These are phyloP conservation scores for Clistopyga incitator DNA, from an alignment of 2,888 invertebrate species.

Conservation along the genomic window DNA sequence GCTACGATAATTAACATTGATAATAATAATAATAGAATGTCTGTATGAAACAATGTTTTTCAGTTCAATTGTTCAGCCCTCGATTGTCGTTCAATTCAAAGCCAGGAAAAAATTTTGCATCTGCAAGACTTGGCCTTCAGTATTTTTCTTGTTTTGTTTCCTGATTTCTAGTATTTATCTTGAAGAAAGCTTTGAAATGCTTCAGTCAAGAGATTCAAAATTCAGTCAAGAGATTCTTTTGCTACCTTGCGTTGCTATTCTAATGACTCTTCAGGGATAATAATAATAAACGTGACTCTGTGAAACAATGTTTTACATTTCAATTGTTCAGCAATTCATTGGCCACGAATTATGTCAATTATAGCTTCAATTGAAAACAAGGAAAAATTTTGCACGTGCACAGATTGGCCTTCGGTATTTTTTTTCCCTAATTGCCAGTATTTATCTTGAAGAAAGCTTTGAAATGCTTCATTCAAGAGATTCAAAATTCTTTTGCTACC, in stretches of 20 bases:
- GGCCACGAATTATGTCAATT: background rate
- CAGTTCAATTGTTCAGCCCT: too few relatives aligned
- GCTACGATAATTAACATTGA: background rate
- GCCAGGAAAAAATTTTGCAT: too few relatives aligned
- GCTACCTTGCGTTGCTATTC: constrained; percentile 31
- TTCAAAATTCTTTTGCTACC: constrained; percentile 48
- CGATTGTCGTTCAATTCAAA: too few relatives aligned
- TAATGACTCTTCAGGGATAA: constrained; percentile 7
- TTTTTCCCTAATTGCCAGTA: background rate
- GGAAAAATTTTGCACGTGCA: background rate
- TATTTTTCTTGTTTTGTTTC: too few relatives aligned
- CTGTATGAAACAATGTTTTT: background rate
- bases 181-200: too few relatives aligned
- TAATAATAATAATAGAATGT: background rate
- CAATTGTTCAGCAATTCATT: background rate
- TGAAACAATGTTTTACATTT: background rate
- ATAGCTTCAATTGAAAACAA: background rate
- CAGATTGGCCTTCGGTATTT: background rate
- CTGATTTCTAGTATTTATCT: too few relatives aligned
- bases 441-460: background rate
- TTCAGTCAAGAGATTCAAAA: too few relatives aligned
- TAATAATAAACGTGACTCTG: background rate
- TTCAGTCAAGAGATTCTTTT: constrained; percentile 48
- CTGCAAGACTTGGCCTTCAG: too few relatives aligned
- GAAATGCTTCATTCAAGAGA: background rate